Percentiles rank a stretch among this genome's conserved stretches.
Evolutionary conservation across 2,113 vertebrate genomes (phyloP).

Genomic region (Mungos mungo): DNA sequence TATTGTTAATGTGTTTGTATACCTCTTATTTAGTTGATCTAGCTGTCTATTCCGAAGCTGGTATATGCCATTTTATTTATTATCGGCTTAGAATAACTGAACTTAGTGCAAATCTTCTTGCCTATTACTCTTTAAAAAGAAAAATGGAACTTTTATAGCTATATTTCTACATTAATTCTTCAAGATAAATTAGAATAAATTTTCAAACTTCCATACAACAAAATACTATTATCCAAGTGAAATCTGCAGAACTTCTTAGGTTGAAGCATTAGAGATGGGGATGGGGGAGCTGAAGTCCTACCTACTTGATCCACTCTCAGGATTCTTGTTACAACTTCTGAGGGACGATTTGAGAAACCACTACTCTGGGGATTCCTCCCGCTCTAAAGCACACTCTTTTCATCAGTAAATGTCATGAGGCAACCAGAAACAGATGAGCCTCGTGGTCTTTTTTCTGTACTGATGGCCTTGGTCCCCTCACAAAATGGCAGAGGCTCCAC

Average conservation of each 20-base stretch:
- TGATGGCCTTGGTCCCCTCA: background rate
- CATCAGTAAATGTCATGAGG: background rate
- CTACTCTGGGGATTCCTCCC: background rate
- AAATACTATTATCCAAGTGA: background rate
- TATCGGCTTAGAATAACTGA: background rate
- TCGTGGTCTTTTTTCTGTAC: background rate
- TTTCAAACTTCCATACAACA: background rate
- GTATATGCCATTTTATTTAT: background rate
- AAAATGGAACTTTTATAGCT: background rate
- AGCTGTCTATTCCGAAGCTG: background rate
- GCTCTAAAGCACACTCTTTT: background rate
- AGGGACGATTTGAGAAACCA: background rate
- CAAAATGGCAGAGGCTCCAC: background rate
- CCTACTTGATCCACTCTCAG: background rate
- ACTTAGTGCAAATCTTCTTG: background rate
- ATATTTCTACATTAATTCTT: background rate
- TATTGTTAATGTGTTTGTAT: background rate
- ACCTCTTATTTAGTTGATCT: background rate
- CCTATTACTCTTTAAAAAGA: background rate
- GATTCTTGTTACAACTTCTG: background rate
- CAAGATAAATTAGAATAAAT: slow-evolving; percentile 2
- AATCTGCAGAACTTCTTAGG: background rate
- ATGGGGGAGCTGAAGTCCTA: background rate
- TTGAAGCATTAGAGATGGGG: background rate
- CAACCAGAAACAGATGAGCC: background rate